Conservation (phyloP, 2,113 vertebrate genomes). For the Clarias batrachus region DNA sequence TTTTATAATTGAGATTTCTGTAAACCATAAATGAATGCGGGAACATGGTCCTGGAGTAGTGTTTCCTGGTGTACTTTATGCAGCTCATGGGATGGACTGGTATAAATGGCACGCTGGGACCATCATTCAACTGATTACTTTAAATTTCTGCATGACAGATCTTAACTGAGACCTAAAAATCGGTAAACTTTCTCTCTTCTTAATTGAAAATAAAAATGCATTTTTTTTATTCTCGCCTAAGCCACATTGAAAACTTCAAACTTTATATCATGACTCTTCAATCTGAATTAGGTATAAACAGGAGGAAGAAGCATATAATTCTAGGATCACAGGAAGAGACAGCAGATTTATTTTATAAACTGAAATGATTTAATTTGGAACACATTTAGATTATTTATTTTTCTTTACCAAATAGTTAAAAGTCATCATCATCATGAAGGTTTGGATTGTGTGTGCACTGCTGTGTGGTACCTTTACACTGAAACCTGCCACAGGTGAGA, state of each 20-base stretch:
- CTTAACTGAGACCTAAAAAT: not conserved
- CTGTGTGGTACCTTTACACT: slow-evolving; percentile 7
- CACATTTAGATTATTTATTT: not conserved
- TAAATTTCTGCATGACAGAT: not conserved
- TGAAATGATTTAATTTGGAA: not conserved
- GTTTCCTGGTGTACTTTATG: not conserved
- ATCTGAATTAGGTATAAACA: not conserved
- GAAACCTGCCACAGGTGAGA: slow-evolving; percentile 5
- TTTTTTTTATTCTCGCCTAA: not conserved
- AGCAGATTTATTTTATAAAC: too few relatives aligned
- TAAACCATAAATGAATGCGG: not conserved
- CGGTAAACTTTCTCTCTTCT: not conserved
- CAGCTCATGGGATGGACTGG: not conserved
- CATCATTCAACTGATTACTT: not conserved
- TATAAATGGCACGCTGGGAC: not conserved
- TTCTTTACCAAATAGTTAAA: not conserved
- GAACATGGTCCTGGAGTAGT: not conserved
- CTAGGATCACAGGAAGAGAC: too few relatives aligned
- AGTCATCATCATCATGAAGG: slow-evolving; percentile 15
- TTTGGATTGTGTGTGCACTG: slow-evolving; percentile 13
- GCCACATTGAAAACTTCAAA: not conserved
- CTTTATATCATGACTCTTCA: not conserved
- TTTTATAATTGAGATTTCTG: not conserved
- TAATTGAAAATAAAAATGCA: not conserved
- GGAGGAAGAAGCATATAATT: too few relatives aligned